These are phyloP conservation scores for Syritta pipiens DNA, from an alignment of 2,888 invertebrate species.

Conservation along the genomic window DNA sequence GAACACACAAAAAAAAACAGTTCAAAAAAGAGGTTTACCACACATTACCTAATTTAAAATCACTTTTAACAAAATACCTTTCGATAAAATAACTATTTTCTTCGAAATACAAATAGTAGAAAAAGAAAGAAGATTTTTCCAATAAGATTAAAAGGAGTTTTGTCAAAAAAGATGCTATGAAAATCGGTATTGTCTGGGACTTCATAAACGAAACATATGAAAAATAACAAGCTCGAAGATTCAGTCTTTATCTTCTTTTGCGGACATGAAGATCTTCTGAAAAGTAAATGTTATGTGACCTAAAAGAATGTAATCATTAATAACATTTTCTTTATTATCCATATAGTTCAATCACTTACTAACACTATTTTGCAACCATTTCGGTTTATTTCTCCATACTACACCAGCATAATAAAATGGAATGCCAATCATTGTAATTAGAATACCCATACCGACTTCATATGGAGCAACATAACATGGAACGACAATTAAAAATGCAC, in stretches of 20 bases:
- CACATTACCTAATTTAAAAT: no score
- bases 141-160: constrained; percentile 21
- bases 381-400: constrained; percentile 84
- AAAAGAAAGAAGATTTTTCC: neutral
- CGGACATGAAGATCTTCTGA: constrained; percentile 84
- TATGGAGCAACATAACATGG: constrained; percentile 89
- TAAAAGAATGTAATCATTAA: constrained; percentile 63
- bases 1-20: neutral
- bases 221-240: neutral
- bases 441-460: constrained; percentile 88
- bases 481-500: constrained; percentile 88
- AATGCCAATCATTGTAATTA: constrained; percentile 90
- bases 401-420: constrained; percentile 90
- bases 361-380: constrained; percentile 81
- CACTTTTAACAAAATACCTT: no score
- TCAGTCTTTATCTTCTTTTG: constrained; percentile 85
- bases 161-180: no score
- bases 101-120: neutral
- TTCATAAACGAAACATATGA: neutral
- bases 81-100: constrained; percentile 16
- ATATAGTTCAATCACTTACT: constrained; percentile 80
- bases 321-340: neutral
- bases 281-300: constrained; percentile 75
- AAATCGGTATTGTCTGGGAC: no score
- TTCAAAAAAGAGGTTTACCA: no score